Percentiles rank a stretch among this genome's conserved stretches.
phyloP scores from a whole-genome alignment of 2,888 invertebrate species.

The Athripsodes cinereus region DNA sequence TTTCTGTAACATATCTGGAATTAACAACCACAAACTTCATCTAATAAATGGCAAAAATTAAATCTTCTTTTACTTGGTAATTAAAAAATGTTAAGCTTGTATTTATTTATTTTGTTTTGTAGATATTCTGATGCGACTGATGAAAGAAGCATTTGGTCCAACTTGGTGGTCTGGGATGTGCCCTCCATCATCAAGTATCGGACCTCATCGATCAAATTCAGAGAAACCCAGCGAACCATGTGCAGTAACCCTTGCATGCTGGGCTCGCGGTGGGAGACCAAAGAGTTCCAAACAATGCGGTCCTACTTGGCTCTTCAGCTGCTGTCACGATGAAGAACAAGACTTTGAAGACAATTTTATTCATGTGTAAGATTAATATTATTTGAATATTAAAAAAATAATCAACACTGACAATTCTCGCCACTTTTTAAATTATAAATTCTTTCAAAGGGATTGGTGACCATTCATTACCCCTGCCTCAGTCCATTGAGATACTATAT shows the following conservation, averaged over 20 bases:
- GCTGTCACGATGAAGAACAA: conserved; percentile 43
- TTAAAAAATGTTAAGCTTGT: no score
- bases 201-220: neutral
- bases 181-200: conserved; percentile 54
- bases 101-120: neutral
- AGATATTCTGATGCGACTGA: conserved; percentile 22
- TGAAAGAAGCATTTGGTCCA: conserved; percentile 20
- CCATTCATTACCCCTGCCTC: no score
- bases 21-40: no score
- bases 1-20: no score
- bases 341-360: conserved; percentile 15
- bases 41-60: no score
- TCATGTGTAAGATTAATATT: conserved; percentile 12
- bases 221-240: conserved; percentile 52
- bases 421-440: no score
- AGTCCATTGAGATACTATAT: no score
- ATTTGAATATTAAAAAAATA: no score
- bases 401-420: no score
- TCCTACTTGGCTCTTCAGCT: conserved; percentile 65
- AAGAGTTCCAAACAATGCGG: conserved; percentile 61
- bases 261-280: conserved; percentile 61
- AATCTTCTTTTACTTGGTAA: no score
- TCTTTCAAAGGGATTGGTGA: no score
- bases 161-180: conserved; percentile 30
- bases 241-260: conserved; percentile 65